Evolutionary conservation across 2,113 vertebrate genomes (phyloP), one percentile per base, ranked within the genome.

Genomic region (Phoxinus phoxinus): DNA sequence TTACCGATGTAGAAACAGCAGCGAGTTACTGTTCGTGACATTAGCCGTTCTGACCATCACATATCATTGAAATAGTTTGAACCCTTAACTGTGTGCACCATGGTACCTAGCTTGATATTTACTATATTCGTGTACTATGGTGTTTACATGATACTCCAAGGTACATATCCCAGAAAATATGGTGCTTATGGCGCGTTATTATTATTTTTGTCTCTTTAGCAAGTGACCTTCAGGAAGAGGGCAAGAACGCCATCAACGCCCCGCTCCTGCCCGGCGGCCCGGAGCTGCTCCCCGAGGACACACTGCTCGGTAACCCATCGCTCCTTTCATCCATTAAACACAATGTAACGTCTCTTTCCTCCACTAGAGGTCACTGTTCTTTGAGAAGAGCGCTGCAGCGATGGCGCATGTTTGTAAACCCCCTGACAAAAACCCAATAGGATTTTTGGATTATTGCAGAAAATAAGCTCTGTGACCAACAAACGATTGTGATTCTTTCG

Each of bases 191-290:
- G 32, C 4, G 11, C 12, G 23, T 61, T 79, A n/a, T n/a, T 69
- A 2, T 37, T 41, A 10, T 44, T 80, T 89, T 15, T 81, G 86
- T 71, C 23, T 91, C n/a, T 41, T 69, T 86, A 99, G 98, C 98
- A 97, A 97, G 92, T 53, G 97, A 98, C 92, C 95, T 99, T 85
- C 97, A 98, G 59, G 97, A 98, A 88, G 98, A 99, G 88, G 98
- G 98, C 19, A 98, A 96, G 90, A 96, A 96, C 87, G 97, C 98
- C 86, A 99, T 99, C 95, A 96, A 98, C 72, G 93, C 94, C 0
- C 96, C 98, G 0, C 93, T 99, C 95, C 94, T 95, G 0, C 95
- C 95, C 12, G 87, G 94, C 1, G 74, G 90, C 0, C 91, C 90
- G 13, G 96, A 97, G 56, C 89, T 98, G 77, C 96, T 97, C 72